Conservation (phyloP, 2,888 invertebrate genomes). For the Drosophila suboccidentalis region DNA sequence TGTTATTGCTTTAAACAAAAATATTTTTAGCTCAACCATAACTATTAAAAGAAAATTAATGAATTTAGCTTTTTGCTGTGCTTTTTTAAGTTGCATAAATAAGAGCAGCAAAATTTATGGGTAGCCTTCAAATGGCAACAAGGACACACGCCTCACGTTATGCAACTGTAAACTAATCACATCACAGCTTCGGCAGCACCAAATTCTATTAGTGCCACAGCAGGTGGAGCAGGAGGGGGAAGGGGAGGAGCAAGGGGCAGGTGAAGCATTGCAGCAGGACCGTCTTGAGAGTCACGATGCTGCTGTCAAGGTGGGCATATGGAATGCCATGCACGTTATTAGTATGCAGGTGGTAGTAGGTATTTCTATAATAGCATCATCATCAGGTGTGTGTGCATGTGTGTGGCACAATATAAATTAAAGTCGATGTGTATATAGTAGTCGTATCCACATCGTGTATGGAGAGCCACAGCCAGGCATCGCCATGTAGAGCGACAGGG, state of each 20-base stretch:
- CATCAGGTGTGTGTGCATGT: slow-evolving; percentile 37
- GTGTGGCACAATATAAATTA: slow-evolving; percentile 54
- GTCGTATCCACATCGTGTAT: slow-evolving; percentile 40
- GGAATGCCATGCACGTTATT: slow-evolving; percentile 52
- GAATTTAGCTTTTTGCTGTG: slow-evolving; percentile 57
- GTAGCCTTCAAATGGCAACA: slow-evolving; percentile 38
- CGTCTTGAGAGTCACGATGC: slow-evolving; percentile 38
- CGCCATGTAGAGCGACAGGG: slow-evolving; percentile 56
- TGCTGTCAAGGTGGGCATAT: slow-evolving; percentile 40
- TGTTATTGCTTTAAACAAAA: slow-evolving; percentile 60
- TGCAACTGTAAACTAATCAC: slow-evolving; percentile 70
- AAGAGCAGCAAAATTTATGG: slow-evolving; percentile 24
- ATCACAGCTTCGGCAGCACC: slow-evolving; percentile 57
- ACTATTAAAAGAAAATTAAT: slow-evolving; percentile 74
- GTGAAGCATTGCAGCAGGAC: slow-evolving; percentile 24
- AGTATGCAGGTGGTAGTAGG: slow-evolving; percentile 71
- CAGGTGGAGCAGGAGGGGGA: background rate
- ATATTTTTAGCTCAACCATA: slow-evolving; percentile 68
- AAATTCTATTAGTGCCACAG: slow-evolving; percentile 68
- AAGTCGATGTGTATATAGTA: slow-evolving; percentile 11
- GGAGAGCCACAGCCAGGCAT: slow-evolving; percentile 43
- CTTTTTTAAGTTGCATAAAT: slow-evolving; percentile 52
- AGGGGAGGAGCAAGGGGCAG: background rate
- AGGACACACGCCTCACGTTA: slow-evolving; percentile 61
- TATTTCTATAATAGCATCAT: slow-evolving; percentile 74